Evolutionary conservation across 2,888 invertebrate species (phyloP).

Genomic region (Leptopilina myrica): DNA sequence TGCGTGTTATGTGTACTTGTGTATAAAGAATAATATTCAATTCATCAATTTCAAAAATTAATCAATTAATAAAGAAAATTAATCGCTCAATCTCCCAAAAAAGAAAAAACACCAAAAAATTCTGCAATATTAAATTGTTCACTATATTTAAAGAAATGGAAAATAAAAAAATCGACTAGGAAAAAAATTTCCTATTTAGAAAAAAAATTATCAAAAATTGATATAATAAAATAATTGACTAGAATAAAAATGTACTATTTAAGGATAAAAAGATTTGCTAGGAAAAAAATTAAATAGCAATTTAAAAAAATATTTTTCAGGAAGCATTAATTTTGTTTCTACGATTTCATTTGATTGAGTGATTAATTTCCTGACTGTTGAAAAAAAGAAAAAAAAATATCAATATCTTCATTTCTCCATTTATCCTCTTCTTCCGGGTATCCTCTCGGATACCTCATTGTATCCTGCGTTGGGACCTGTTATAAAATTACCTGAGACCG

Average conservation of each 20-base stretch:
- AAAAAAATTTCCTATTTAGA: neutral
- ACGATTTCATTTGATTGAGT: neutral
- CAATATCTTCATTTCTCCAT: slow-evolving; percentile 6
- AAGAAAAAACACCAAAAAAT: neutral
- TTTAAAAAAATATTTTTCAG: too few species aligned
- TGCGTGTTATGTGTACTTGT: slow-evolving; percentile 49
- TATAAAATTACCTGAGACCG: slow-evolving; percentile 4
- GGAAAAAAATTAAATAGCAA: neutral
- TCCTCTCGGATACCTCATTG: too few species aligned
- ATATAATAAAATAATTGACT: neutral
- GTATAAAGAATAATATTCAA: slow-evolving; percentile 12
- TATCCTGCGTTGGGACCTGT: slow-evolving; percentile 7
- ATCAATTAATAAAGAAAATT: neutral
- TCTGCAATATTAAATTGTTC: too few species aligned
- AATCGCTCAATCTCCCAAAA: neutral
- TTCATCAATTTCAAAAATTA: neutral
- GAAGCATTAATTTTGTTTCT: too few species aligned
- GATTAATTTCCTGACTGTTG: neutral
- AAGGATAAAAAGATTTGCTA: neutral
- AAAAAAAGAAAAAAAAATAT: neutral
- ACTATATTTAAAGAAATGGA: neutral
- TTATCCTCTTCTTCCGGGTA: slow-evolving; percentile 13
- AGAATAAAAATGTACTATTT: neutral
- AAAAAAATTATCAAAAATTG: too few species aligned
- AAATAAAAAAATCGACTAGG: neutral